Evolutionary conservation across 2,797 vertebrate species (phyloP).

Genomic region (Scomberomorus guttatus): DNA sequence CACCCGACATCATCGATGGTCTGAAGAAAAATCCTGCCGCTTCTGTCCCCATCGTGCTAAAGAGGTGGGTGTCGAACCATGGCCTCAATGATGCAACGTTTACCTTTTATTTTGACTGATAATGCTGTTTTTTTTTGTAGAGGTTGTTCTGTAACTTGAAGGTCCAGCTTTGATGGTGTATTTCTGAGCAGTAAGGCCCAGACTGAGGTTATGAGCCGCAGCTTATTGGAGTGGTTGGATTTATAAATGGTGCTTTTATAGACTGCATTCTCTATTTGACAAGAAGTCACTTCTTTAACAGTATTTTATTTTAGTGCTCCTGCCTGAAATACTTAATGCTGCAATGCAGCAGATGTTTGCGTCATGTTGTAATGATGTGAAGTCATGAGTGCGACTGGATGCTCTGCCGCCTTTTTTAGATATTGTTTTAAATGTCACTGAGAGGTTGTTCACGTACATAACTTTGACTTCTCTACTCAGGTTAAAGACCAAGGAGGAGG

Average conservation of each 20-base stretch:
- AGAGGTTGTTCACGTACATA: not conserved
- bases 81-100: not conserved
- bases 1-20: slow-evolving; percentile 95
- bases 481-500: slow-evolving; percentile 98
- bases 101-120: too few species aligned
- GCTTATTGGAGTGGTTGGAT: slow-evolving; percentile 15
- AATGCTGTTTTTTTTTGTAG: not conserved
- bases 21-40: slow-evolving; percentile 95
- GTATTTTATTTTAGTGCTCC: not conserved
- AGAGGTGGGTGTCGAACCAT: slow-evolving; percentile 85
- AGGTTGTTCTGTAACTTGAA: not conserved
- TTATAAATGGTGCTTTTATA: slow-evolving; percentile 22
- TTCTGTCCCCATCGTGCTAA: slow-evolving; percentile 96
- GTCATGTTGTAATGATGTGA: not conserved
- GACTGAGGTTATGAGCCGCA: slow-evolving; percentile 8
- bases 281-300: not conserved
- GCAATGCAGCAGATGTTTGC: not conserved
- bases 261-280: not conserved
- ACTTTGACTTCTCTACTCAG: slow-evolving; percentile 74
- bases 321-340: not conserved
- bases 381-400: not conserved
- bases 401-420: not conserved
- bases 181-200: not conserved
- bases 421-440: not conserved
- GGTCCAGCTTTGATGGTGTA: not conserved